Base-by-base conservation (phyloP, 2,113 vertebrate genomes). In the Corydoras sp. region DNA sequence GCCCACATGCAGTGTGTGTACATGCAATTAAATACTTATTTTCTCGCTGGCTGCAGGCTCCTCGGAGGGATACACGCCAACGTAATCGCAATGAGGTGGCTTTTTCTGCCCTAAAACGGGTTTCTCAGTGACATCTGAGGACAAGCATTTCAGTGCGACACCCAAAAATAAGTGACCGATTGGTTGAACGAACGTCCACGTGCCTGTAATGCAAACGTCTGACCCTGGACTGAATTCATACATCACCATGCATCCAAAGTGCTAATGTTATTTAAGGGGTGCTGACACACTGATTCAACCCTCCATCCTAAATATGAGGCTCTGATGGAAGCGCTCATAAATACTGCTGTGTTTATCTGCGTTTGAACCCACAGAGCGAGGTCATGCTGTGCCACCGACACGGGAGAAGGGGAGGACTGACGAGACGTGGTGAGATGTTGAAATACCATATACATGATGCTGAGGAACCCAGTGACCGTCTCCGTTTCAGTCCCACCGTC, bases 221-320 rank as follows among this genome's bases (percentile, higher is more conserved):
- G 65, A 74, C 65, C 58, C 58, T 1, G 62, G 58, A 43, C 24
- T 4, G 55, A 59, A 62, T 65, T 72, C 72, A 56, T 68, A 48
- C 65, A 62, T 62, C 51, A 68, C 59, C 18, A 61, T 54, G 72
- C 65, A 35, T 68, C 65, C 55, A 18, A 15, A 30, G 65, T 30
- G 58, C 49, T 62, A 13, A 53, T 68, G 72, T 74, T 74, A 74
- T 74, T 74, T 74, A 74, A 74, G 24, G 72, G 72, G 65, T 74
- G 72, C 65, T 74, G 72, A 74, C 72, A 74, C 48, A 6, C 10
- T 62, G 49, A 68, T 68, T 74, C 72, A 73, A 29, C 63, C 11
- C 63, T 68, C 56, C 51, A 14, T 66, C 72, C 72, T 73, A 68
- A 73, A 73, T 73, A 73, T 73, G 58, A 73, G 72, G 72, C 65